These are phyloP conservation scores for Prunella fulvescens DNA, from an alignment of 2,113 vertebrate species.

Conservation along the genomic window DNA sequence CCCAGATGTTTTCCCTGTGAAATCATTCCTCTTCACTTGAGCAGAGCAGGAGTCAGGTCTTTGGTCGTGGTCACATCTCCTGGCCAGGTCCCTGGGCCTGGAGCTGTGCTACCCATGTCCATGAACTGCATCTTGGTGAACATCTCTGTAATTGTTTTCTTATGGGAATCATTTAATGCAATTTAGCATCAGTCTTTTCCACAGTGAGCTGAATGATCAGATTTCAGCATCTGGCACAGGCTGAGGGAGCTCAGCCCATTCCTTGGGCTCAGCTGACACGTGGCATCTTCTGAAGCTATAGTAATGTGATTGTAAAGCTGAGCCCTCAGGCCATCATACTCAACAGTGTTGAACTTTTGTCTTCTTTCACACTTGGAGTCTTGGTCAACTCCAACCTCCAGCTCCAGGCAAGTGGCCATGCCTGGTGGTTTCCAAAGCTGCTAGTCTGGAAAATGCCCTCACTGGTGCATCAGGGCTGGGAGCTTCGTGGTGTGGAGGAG, in stretches of 20 bases:
- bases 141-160: not conserved
- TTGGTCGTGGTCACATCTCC: not conserved
- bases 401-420: not conserved
- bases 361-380: not conserved
- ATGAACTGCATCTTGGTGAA: not conserved
- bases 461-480: not conserved
- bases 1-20: not conserved
- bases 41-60: not conserved
- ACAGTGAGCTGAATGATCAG: not conserved
- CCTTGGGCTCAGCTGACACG: constrained; percentile 10
- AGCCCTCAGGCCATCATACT: not conserved
- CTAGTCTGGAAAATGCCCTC: not conserved
- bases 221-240: constrained; percentile 16
- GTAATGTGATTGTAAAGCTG: not conserved
- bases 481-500: not conserved
- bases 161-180: not conserved
- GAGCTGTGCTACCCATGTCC: not conserved
- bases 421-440: not conserved
- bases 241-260: not conserved
- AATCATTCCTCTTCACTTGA: not conserved
- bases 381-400: not conserved
- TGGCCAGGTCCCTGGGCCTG: not conserved
- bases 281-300: constrained; percentile 1
- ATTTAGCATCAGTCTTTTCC: not conserved
- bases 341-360: not conserved